These are phyloP conservation scores for Eumerus sabulonum DNA, from an alignment of 2,888 invertebrate genomes.

Conservation along the genomic window DNA sequence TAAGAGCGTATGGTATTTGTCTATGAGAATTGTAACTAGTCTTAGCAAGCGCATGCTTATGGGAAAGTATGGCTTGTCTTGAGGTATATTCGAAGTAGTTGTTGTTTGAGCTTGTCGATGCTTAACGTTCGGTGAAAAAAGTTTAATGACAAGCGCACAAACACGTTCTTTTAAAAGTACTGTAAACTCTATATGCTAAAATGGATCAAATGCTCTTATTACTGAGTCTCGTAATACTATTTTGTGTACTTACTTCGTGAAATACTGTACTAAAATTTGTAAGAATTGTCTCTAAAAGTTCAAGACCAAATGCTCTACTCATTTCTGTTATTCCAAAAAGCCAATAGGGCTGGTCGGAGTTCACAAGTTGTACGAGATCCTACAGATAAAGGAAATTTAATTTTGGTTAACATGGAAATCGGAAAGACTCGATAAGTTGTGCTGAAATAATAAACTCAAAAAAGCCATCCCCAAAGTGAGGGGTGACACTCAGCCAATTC, in stretches of 20 bases:
- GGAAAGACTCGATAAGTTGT: too few relatives aligned
- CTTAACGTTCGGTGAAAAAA: slow-evolving; percentile 99
- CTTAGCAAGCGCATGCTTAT: slow-evolving; percentile 96
- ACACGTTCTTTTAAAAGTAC: slow-evolving; percentile 97
- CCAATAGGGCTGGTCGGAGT: slow-evolving; percentile 98
- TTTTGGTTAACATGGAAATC: too few relatives aligned
- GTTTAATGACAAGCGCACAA: slow-evolving; percentile 97
- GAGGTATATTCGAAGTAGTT: slow-evolving; percentile 83
- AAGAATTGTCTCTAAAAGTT: slow-evolving; percentile 95
- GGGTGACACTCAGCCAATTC: too few relatives aligned
- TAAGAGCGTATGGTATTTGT: slow-evolving; percentile 93
- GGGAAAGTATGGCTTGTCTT: slow-evolving; percentile 97
- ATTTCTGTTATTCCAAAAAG: slow-evolving; percentile 97
- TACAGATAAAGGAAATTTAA: slow-evolving; percentile 74
- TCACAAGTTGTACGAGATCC: slow-evolving; percentile 97
- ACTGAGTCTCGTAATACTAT: too few relatives aligned
- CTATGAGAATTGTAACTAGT: slow-evolving; percentile 94
- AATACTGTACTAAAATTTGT: slow-evolving; percentile 92
- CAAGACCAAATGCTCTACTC: slow-evolving; percentile 97
- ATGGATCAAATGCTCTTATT: slow-evolving; percentile 69
- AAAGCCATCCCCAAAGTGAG: too few relatives aligned
- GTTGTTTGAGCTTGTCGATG: slow-evolving; percentile 82
- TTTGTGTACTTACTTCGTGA: slow-evolving; percentile 88
- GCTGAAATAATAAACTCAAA: too few relatives aligned
- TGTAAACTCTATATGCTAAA: slow-evolving; percentile 95